Conservation (phyloP, 2,888 invertebrate species). For the Arge pagana region DNA sequence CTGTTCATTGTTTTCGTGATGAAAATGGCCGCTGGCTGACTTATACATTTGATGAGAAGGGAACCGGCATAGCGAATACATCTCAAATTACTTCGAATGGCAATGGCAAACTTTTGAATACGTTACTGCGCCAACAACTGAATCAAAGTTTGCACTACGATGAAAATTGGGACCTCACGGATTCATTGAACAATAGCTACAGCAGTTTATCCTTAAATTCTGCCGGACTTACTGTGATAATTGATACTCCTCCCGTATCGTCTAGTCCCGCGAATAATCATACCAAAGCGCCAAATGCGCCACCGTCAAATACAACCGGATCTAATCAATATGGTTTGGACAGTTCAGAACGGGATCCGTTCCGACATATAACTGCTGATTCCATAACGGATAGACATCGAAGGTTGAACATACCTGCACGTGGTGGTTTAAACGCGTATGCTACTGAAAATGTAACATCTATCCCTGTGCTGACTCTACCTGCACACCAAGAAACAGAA, state of each 20-base stretch:
- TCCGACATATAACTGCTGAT: constrained; percentile 47
- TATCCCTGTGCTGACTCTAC: constrained; percentile 54
- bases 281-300: constrained; percentile 43
- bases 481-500: constrained; percentile 64
- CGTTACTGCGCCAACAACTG: constrained; percentile 47
- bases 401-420: constrained; percentile 44
- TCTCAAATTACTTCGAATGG: constrained; percentile 42
- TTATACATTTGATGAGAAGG: constrained; percentile 83
- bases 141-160: constrained; percentile 41
- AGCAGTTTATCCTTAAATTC: constrained; percentile 61
- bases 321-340: constrained; percentile 59
- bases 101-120: constrained; percentile 51
- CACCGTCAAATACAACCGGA: constrained; percentile 56
- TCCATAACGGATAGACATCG: constrained; percentile 49
- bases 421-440: constrained; percentile 42
- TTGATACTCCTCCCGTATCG: constrained; percentile 53
- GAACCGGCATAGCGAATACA: constrained; percentile 62
- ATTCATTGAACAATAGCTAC: constrained; percentile 59
- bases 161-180: constrained; percentile 53
- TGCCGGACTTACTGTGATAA: constrained; percentile 54
- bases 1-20: constrained; percentile 85
- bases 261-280: constrained; percentile 45
- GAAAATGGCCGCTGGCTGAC: constrained; percentile 87
- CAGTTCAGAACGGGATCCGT: constrained; percentile 53
- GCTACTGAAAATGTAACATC: constrained; percentile 38